Base-by-base conservation (phyloP, 2,797 vertebrate species). In the Dallia pectoralis region DNA sequence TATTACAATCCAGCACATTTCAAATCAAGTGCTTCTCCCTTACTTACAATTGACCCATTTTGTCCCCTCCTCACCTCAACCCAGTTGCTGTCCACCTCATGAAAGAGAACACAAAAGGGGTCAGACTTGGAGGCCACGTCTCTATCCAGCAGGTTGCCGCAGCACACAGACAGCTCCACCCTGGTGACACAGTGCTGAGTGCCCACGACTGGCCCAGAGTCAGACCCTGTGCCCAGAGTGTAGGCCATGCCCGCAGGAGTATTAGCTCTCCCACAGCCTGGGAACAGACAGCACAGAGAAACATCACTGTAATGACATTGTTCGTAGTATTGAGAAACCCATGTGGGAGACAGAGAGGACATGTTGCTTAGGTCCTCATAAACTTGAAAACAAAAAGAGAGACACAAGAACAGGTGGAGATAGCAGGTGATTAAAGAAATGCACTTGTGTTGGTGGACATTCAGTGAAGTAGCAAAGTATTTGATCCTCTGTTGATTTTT, bases 71-170 rank as follows among this genome's bases (percentile, higher is more conserved):
- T 73, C 73, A 92, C 97, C 98, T 99, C 97, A 65, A 92, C 92
- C 97, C 97, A 99, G 86, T 96, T 96, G 76, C 94, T 93, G 0
- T 96, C 92, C 76, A 94, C 93, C 81, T 99, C 97, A 67, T 94
- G 90, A 85, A 99, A 98, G 74, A 99, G 95, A 72, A 99, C 97
- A 0, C 97, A 99, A 92, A 99, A 99, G 0, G 97, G 97, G 88
- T 99, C 97, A 0, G 97, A 99, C 90, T 99, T 99, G 81, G 97
- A 99, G 67, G 97, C 96, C 72, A 99, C 96, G 4, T 99, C 97
- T 29, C 97, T 91, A 87, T 99, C 97, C 83, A 99, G 94, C 51
- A 99, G 95, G 88, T 87, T 97, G 63, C 94, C 86, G 36, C 96
- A 96, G 0, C 93, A 95, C 76, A 99, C 90, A 0, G 97, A 99